These are phyloP conservation scores for Epinotia ramella DNA, from an alignment of 2,888 invertebrate genomes.

Conservation along the genomic window DNA sequence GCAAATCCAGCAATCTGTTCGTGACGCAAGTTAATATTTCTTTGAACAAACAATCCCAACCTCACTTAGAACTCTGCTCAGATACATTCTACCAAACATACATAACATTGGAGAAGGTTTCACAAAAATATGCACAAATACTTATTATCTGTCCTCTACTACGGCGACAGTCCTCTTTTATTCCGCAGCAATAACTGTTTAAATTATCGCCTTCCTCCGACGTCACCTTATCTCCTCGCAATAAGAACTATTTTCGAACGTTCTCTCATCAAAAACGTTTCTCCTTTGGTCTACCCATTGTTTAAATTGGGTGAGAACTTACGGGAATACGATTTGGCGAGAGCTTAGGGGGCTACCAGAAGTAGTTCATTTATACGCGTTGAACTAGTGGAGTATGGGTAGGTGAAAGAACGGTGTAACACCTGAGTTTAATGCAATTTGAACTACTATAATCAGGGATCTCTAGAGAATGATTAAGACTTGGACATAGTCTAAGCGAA, in stretches of 20 bases:
- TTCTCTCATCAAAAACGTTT: constrained; percentile 25
- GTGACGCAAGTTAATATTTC: background rate
- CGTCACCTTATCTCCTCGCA: background rate
- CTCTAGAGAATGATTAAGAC: no score
- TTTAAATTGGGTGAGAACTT: constrained; percentile 42
- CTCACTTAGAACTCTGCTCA: background rate
- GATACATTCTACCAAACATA: background rate
- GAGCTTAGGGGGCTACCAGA: constrained; percentile 22
- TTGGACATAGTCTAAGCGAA: no score
- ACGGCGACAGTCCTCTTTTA: constrained; percentile 27
- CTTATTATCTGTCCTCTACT: constrained; percentile 19
- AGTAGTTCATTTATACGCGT: background rate
- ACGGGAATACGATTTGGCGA: constrained; percentile 28
- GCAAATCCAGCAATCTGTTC: background rate
- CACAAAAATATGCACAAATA: constrained; percentile 3
- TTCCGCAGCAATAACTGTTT: constrained; percentile 37
- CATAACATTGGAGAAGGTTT: background rate
- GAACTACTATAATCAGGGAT: no score
- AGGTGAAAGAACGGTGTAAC: background rate
- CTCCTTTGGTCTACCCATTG: constrained; percentile 34
- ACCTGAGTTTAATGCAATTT: background rate
- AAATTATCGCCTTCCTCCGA: constrained; percentile 28
- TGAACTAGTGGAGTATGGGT: background rate
- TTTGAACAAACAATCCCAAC: background rate
- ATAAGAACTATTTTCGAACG: constrained; percentile 21